Percentiles rank a stretch among this genome's conserved stretches.
These are phyloP conservation scores for Leuciscus idus DNA, from an alignment of 2,113 vertebrate species.

Conservation along the genomic window DNA sequence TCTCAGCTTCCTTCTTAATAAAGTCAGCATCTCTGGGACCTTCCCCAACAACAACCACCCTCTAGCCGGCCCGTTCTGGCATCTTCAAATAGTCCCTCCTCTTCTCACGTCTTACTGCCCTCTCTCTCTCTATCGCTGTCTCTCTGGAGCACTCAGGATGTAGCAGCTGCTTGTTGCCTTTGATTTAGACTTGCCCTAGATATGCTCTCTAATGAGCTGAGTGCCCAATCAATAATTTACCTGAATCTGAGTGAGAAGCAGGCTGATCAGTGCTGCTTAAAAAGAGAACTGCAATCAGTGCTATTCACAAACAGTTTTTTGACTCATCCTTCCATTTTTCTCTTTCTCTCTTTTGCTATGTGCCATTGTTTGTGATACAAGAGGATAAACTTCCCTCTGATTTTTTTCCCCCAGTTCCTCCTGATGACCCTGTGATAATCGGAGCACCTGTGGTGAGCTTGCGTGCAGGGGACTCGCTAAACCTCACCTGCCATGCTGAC, in stretches of 20 bases:
- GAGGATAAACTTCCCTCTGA: neutral
- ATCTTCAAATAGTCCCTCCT: neutral
- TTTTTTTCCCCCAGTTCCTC: conserved; percentile 83
- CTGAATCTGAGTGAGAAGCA: conserved; percentile 72
- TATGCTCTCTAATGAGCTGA: conserved; percentile 82
- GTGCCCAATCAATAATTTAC: conserved; percentile 89
- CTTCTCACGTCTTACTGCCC: conserved; percentile 17
- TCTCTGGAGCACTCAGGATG: conserved; percentile 57
- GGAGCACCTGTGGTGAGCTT: conserved; percentile 94
- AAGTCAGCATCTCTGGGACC: conserved; percentile 44
- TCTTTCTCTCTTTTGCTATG: neutral
- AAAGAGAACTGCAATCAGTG: conserved; percentile 78
- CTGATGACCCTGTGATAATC: conserved; percentile 91
- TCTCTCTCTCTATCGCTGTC: conserved; percentile 38
- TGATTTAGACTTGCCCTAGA: conserved; percentile 78
- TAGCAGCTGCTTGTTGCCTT: conserved; percentile 82
- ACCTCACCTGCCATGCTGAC: conserved; percentile 94
- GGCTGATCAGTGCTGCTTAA: conserved; percentile 71
- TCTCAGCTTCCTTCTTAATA: conserved; percentile 33
- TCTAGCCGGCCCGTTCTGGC: neutral
- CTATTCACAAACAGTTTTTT: conserved; percentile 60
- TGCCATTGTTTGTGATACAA: neutral
- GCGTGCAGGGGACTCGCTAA: conserved; percentile 90
- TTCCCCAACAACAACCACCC: conserved; percentile 25
- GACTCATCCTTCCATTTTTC: neutral